phyloP scores from a whole-genome alignment of 2,888 invertebrate species.

The Apotomis capreana region DNA sequence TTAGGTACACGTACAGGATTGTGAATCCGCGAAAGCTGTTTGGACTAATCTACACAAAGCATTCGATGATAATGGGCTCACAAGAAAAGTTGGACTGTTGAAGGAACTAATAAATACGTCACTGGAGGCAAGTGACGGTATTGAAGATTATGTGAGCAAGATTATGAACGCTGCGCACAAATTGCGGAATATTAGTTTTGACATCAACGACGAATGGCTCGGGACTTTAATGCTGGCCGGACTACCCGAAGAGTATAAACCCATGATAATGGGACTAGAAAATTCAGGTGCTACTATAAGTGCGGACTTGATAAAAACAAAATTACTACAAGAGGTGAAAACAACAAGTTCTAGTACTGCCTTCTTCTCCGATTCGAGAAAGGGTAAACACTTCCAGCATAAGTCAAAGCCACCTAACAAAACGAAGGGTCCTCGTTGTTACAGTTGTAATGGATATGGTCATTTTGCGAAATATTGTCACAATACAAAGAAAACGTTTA shows the following conservation, averaged over 20 bases:
- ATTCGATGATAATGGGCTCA: constrained; percentile 40
- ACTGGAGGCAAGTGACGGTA: constrained; percentile 37
- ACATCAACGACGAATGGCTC: constrained; percentile 46
- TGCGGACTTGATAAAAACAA: constrained; percentile 40
- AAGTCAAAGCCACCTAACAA: background rate
- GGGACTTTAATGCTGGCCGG: constrained; percentile 45
- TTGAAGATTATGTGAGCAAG: constrained; percentile 46
- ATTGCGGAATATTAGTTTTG: constrained; percentile 45
- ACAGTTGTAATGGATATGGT: constrained; percentile 40
- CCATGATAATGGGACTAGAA: constrained; percentile 44
- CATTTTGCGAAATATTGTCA: constrained; percentile 33
- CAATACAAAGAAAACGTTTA: no score
- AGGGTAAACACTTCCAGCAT: background rate
- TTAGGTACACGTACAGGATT: constrained; percentile 26
- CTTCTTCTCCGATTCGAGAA: constrained; percentile 30
- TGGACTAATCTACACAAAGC: constrained; percentile 36
- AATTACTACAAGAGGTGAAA: constrained; percentile 43
- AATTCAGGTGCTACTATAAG: constrained; percentile 12
- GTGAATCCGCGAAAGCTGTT: constrained; percentile 28
- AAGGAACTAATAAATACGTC: constrained; percentile 45
- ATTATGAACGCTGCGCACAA: constrained; percentile 45
- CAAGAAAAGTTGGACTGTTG: constrained; percentile 43
- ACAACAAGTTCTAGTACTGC: constrained; percentile 25
- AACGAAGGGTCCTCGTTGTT: constrained; percentile 37
- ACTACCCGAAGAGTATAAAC: constrained; percentile 44